phyloP scores from a whole-genome alignment of 2,797 vertebrate species.

The Holocentrus rufus region DNA sequence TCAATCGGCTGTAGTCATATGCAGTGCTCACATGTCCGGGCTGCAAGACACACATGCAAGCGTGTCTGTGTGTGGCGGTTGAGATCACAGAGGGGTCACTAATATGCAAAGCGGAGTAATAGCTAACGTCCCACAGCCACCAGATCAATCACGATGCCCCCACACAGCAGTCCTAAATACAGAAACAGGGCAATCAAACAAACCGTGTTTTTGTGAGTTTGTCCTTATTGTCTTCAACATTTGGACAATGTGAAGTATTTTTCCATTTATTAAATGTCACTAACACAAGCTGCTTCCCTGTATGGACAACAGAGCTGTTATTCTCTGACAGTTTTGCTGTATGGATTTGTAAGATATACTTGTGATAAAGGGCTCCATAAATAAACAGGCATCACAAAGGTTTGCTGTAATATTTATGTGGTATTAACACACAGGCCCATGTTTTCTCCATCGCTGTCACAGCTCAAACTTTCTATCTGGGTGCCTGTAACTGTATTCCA shows the following conservation, averaged over 20 bases:
- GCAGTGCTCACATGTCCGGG: constrained; percentile 65
- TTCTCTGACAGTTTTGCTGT: too few relatives aligned
- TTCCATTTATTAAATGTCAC: too few relatives aligned
- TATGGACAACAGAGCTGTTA: too few relatives aligned
- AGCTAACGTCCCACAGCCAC: constrained; percentile 35
- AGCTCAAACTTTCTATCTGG: not conserved
- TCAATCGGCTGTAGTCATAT: constrained; percentile 68
- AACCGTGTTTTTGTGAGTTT: too few relatives aligned
- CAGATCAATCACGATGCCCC: constrained; percentile 30
- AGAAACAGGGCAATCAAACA: too few relatives aligned
- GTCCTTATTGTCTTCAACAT: too few relatives aligned
- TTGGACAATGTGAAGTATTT: too few relatives aligned
- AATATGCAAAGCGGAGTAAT: constrained; percentile 23
- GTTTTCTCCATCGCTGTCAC: not conserved
- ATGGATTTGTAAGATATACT: too few relatives aligned
- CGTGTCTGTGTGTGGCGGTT: constrained; percentile 43
- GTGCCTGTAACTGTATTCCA: not conserved
- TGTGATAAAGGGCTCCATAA: too few relatives aligned
- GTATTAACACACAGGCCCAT: not conserved
- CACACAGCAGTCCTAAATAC: not conserved
- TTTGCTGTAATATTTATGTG: not conserved
- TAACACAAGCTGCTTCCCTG: too few relatives aligned
- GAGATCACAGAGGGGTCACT: constrained; percentile 51
- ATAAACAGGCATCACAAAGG: too few relatives aligned
- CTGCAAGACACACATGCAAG: constrained; percentile 44